Conservation (phyloP, 2,888 invertebrate species). For the Ophion ellenae region DNA sequence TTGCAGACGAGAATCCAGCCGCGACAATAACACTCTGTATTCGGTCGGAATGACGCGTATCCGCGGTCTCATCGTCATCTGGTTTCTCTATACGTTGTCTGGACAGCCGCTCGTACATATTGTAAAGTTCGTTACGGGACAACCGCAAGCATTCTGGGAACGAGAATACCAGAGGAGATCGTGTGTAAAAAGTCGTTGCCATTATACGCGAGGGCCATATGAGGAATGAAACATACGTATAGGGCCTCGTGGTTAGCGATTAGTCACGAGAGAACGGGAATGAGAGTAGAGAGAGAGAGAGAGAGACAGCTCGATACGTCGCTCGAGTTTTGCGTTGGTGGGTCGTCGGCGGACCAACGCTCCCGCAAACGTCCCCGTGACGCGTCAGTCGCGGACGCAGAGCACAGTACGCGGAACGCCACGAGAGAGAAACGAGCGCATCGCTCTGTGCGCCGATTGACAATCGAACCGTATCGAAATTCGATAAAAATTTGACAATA, state of each 20-base stretch:
- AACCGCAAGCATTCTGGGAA: conserved; percentile 41
- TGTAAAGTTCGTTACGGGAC: not conserved
- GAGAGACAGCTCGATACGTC: conserved; percentile 45
- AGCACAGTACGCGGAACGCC: conserved; percentile 53
- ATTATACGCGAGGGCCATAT: conserved; percentile 42
- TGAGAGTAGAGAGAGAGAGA: not conserved
- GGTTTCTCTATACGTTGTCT: conserved; percentile 10
- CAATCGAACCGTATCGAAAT: too few relatives aligned
- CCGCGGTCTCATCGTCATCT: conserved; percentile 19
- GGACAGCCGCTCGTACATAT: not conserved
- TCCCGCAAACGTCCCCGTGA: conserved; percentile 31
- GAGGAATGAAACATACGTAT: conserved; percentile 16
- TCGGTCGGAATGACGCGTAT: not conserved
- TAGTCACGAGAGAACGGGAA: conserved; percentile 64
- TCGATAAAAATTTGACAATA: too few relatives aligned
- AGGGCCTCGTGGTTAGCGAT: conserved; percentile 54
- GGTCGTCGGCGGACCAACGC: conserved; percentile 25
- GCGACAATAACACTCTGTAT: conserved; percentile 4
- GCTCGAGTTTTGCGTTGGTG: conserved; percentile 18
- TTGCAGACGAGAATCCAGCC: not conserved
- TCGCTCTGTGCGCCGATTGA: too few relatives aligned
- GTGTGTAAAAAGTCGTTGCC: conserved; percentile 46
- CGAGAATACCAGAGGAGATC: conserved; percentile 50
- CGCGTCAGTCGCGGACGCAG: conserved; percentile 58
- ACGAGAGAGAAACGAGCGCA: too few relatives aligned